phyloP scores from a whole-genome alignment of 2,113 vertebrate species.

The Danionella cerebrum region DNA sequence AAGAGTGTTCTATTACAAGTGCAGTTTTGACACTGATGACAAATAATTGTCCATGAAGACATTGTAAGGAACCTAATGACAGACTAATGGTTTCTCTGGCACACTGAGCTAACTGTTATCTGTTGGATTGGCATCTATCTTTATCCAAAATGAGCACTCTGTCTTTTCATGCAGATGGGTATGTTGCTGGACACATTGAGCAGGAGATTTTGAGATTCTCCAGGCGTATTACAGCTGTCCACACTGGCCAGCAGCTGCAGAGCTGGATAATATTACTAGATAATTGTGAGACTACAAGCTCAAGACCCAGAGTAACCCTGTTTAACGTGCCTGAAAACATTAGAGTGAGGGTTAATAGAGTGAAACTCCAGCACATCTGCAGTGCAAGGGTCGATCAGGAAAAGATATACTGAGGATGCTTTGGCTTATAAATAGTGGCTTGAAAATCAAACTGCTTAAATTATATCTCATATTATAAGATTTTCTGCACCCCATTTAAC shows the following conservation, averaged over 20 bases:
- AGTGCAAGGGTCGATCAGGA: neutral
- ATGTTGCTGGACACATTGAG: constrained; percentile 57
- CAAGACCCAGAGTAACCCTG: constrained; percentile 33
- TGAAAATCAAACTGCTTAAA: no score
- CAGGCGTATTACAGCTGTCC: constrained; percentile 58
- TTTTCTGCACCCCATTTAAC: no score
- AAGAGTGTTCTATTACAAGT: no score
- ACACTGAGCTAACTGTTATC: neutral
- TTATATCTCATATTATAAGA: no score
- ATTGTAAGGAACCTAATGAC: neutral
- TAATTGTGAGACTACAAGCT: constrained; percentile 50
- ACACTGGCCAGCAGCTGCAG: constrained; percentile 57
- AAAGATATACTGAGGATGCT: neutral
- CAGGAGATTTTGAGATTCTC: constrained; percentile 45
- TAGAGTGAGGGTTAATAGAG: constrained; percentile 18
- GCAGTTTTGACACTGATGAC: neutral
- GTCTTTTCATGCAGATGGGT: constrained; percentile 49
- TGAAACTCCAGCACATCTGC: constrained; percentile 2
- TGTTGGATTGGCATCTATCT: neutral
- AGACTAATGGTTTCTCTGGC: neutral
- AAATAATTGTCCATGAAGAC: neutral
- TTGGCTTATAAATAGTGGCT: neutral
- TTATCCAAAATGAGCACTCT: constrained; percentile 45
- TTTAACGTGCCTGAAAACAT: constrained; percentile 18
- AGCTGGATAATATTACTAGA: constrained; percentile 52